Conservation (phyloP, 2,113 vertebrate species). For the Ciconia maguari region DNA sequence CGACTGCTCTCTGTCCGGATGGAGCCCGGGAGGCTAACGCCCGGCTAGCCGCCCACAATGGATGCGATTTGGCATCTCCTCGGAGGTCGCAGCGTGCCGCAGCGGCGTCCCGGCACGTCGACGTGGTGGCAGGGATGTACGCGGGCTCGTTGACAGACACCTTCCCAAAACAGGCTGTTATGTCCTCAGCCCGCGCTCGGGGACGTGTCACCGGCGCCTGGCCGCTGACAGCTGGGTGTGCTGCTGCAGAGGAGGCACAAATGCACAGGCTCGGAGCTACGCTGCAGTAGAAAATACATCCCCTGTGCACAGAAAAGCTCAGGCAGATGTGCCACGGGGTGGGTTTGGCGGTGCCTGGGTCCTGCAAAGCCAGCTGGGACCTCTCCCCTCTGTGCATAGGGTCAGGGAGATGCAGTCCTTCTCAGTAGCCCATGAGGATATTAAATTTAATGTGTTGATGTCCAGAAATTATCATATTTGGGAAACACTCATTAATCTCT, state of each 20-base stretch:
- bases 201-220: fast-evolving
- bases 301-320: neutral
- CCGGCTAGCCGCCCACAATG: fast-evolving
- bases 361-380: neutral
- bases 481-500: constrained; percentile 62
- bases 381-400: neutral
- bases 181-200: neutral
- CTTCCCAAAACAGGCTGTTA: neutral
- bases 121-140: neutral
- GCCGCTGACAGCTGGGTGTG: neutral
- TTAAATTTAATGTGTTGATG: constrained; percentile 25
- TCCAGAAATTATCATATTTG: constrained; percentile 52
- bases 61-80: neutral
- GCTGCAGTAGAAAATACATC: fast-evolving
- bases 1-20: neutral
- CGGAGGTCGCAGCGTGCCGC: neutral
- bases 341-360: neutral
- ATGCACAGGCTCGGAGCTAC: neutral
- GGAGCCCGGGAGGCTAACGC: fast-evolving
- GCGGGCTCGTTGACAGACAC: fast-evolving
- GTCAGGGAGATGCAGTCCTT: neutral
- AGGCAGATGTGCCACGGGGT: fast-evolving
- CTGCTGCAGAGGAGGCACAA: neutral
- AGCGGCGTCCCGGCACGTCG: fast-evolving
- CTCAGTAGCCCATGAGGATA: neutral